Base-by-base conservation (phyloP, 2,797 vertebrate genomes). In the Eleutherodactylus coqui region DNA sequence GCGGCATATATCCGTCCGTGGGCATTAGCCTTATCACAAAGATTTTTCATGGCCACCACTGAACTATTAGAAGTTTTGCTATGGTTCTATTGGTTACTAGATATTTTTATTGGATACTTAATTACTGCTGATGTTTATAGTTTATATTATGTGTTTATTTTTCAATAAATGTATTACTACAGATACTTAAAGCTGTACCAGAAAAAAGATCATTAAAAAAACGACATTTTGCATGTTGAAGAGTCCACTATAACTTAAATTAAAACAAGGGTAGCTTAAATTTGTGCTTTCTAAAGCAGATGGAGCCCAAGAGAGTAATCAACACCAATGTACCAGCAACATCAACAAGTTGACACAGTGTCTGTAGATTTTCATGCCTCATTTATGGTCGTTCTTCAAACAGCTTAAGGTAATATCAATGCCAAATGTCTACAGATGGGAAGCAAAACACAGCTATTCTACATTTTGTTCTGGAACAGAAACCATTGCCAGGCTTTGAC, bases 351-450 rank as follows among this genome's bases (percentile, higher is more conserved):
- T 73, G 67, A 79, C 81, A 78, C 24, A 19, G 72, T 43, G 47
- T 51, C 75, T 75, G 75, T 79, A 29, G 75, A 83, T 87, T 79
- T 70, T 83, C 69, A 87, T 83, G 82, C 82, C 86, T 87, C 86
- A 87, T 87, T 87, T 84, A 80, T 84, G 76, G 79, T 87, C 43
- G 43, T 34, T 84, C 81, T 79, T 84, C 86, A 87, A 87, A 87
- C 82, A 87, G 75, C 67, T 84, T 78, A 87, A 75, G 81, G 34
- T 83, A 80, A 64, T 84, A 79, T 83, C 34, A 79, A 79, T 49
- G 81, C 85, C 85, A 86, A 86, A 70, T 83, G 67, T 87, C 86
- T 87, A 70, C 81, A 87, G 79, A 86, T 82, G 47, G 79, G 45
- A 84, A 79, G 64, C 51, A 84, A 84, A 84, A 80, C 86, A 87